Base-by-base conservation (phyloP, 2,797 vertebrate species). In the Orestias chungarensis region DNA sequence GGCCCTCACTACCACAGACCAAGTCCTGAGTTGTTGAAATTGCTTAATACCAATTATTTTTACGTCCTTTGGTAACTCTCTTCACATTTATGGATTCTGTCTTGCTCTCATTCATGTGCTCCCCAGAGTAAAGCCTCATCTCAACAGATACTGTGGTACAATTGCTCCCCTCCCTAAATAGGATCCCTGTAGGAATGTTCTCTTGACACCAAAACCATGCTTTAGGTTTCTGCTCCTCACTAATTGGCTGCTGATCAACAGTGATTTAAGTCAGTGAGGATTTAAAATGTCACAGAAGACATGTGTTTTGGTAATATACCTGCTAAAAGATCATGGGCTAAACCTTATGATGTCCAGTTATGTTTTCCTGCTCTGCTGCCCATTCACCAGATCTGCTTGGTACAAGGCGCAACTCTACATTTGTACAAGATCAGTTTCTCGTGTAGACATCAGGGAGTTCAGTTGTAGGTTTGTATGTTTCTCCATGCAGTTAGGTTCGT, bases 221-320 rank as follows among this genome's bases (percentile, higher is more conserved):
- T 33, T 61, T 23, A 6, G 57, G 35, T 40, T 40, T 40, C 59
- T 42, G 35, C 35, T 62, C 23, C 35, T 40, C 11, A 1, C 59
- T 62, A 62, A 62, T 62, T 62, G 59, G 59, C 59, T 25, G 59
- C 59, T 8, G 35, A n/a, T 15, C 15, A 9, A 62, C 35, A 61
- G 7, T 10, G 3, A 61, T 61, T 40, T 38, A 40, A 62, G 35
- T 40, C 35, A 50, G 23, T 14, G 59, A 15, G 59, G 23, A 62
- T 62, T 62, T 40, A 62, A 62, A 42, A 40, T 40, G 59, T 3
- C 59, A 62, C 59, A 40, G 20, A 61, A 35, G 59, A 62, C 59
- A 62, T 20, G 5, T 40, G 11, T 12, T 40, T 61, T 40, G 35
- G 10, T 7, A 29, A 61, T 40, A n/a, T 49, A 49, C 23, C 20